These are phyloP conservation scores for Saguinus midas DNA, from an alignment of 2,113 vertebrate species.

Conservation along the genomic window DNA sequence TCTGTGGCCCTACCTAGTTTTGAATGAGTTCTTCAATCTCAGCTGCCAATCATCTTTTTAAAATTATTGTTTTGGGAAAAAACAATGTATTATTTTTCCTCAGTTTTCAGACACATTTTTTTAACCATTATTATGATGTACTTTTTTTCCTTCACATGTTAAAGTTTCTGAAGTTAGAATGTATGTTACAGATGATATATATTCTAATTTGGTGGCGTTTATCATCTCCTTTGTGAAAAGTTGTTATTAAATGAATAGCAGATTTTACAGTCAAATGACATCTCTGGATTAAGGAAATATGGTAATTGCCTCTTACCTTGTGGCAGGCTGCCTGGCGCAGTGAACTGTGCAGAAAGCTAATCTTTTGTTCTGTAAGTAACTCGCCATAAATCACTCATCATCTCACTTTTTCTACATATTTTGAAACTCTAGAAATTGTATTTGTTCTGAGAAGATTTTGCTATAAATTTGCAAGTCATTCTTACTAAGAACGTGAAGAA, in stretches of 20 bases:
- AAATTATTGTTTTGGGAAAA: background rate
- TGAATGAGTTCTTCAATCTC: background rate
- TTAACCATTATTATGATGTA: background rate
- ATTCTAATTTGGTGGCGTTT: background rate
- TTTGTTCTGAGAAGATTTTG: constrained; percentile 25
- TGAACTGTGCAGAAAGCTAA: background rate
- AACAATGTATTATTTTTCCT: background rate
- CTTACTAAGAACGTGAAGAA: background rate
- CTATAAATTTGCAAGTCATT: constrained; percentile 22
- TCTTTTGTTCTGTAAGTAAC: background rate
- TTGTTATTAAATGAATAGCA: background rate
- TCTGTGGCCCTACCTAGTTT: background rate
- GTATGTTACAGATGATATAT: background rate
- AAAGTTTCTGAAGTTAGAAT: background rate
- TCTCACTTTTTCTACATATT: background rate
- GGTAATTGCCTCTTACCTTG: background rate
- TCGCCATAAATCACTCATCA: background rate
- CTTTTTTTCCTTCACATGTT: background rate
- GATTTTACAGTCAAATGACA: background rate
- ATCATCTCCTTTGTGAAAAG: background rate
- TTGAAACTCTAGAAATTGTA: constrained; percentile 32
- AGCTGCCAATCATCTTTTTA: background rate
- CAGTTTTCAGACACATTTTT: background rate
- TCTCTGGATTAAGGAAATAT: constrained; percentile 17
- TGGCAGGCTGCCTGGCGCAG: background rate